Evolutionary conservation across 2,888 invertebrate species (phyloP).

Genomic region (Pseudoips prasinana): DNA sequence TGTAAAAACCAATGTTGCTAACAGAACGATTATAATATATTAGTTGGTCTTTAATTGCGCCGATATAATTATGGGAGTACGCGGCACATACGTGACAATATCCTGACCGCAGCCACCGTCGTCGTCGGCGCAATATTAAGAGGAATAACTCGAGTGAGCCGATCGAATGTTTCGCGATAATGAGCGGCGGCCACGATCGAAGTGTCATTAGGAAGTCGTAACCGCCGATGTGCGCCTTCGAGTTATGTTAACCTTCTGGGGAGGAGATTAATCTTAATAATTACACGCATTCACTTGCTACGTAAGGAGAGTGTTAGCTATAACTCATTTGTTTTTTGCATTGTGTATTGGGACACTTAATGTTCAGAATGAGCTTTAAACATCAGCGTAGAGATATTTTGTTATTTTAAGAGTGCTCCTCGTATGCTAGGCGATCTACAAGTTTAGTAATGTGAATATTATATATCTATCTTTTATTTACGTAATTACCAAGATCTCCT

Average conservation of each 20-base stretch:
- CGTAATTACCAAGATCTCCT: too few species aligned
- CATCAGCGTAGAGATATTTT: too few species aligned
- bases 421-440: too few species aligned
- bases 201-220: conserved; percentile 81
- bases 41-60: conserved; percentile 78
- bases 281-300: conserved; percentile 50
- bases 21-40: conserved; percentile 81
- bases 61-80: conserved; percentile 78
- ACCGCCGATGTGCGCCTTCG: conserved; percentile 68
- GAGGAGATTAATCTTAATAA: conserved; percentile 71
- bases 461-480: too few species aligned
- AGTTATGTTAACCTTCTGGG: conserved; percentile 66
- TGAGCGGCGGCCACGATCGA: conserved; percentile 74
- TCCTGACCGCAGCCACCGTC: conserved; percentile 66
- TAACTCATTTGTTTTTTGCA: conserved; percentile 39
- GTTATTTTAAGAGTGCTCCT: not conserved
- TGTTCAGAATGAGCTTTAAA: conserved; percentile 19
- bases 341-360: conserved; percentile 21
- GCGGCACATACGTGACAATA: conserved; percentile 77
- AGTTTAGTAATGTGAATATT: too few species aligned
- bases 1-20: conserved; percentile 72
- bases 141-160: conserved; percentile 72
- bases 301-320: conserved; percentile 44
- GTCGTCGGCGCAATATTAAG: conserved; percentile 74
- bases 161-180: conserved; percentile 79